phyloP scores from a whole-genome alignment of 2,113 vertebrate genomes.

The Amia ocellicauda region DNA sequence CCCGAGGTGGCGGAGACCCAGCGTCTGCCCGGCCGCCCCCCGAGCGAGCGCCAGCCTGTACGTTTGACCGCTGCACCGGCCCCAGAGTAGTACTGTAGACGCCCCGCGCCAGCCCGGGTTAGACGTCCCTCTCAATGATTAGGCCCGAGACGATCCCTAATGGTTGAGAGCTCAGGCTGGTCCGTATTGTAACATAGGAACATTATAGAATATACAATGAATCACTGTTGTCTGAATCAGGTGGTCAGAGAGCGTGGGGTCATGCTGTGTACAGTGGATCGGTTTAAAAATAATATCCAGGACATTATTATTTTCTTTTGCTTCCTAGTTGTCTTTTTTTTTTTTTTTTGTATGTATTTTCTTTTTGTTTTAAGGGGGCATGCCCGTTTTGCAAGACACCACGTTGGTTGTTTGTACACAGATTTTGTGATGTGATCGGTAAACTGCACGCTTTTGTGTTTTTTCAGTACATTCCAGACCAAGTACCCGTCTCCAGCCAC shows the following conservation, averaged over 20 bases:
- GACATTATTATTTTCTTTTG: conserved; percentile 49
- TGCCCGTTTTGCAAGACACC: conserved; percentile 19
- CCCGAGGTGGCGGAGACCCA: conserved; percentile 12
- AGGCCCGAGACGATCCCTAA: conserved; percentile 3
- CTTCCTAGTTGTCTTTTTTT: conserved; percentile 44
- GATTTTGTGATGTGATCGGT: conserved; percentile 27
- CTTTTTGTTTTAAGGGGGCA: background rate
- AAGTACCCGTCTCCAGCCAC: conserved; percentile 42
- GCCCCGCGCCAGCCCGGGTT: conserved; percentile 53
- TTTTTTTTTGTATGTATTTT: conserved; percentile 37
- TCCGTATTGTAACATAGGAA: conserved; percentile 17
- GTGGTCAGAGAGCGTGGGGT: conserved; percentile 28
- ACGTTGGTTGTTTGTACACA: conserved; percentile 33
- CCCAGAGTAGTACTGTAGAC: conserved; percentile 63
- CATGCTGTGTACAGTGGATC: conserved; percentile 58
- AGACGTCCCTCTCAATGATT: conserved; percentile 10
- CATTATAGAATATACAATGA: conserved; percentile 20
- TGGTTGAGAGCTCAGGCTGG: background rate
- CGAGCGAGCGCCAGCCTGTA: conserved; percentile 52
- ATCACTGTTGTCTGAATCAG: conserved; percentile 18
- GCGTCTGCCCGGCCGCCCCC: conserved; percentile 33
- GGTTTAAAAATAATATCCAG: conserved; percentile 48
- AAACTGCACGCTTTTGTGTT: conserved; percentile 35
- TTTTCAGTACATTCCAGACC: conserved; percentile 78
- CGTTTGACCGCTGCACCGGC: conserved; percentile 56